Evolutionary conservation across 2,797 vertebrate genomes (phyloP), one percentile per base, ranked within the genome.

Genomic region (Hybognathus amarus): DNA sequence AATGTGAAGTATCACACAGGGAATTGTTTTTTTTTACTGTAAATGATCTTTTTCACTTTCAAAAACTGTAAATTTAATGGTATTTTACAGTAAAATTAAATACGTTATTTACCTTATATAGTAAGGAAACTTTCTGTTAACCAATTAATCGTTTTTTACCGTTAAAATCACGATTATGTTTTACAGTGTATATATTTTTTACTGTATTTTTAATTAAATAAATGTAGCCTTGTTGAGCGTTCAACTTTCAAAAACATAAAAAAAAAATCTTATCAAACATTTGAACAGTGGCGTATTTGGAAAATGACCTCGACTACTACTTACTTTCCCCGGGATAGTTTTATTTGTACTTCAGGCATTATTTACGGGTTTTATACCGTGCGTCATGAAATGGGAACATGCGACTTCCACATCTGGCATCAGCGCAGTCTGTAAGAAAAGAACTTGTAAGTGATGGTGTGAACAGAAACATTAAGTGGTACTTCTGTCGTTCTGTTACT

Each of bases 381-480:
- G 33, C 20, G 2, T 47, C 24, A 30, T 52, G 12, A 73, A 74
- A 47, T 50, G 6, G 17, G 15, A 63, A 63, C 18, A 47, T 5
- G 2, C 17, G 17, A 30, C 59, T 40, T 38, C 4, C 2, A 74
- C 70, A 54, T 66, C 56, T 64, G 69, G 56, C 24, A 47, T 45
- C 13, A n/a, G 27, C 4, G 10, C 6, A 13, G 33, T 50, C 45
- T 40, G 7, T 27, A 75, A 33, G 33, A 66, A 52, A 33, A 27
- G 9, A 75, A 59, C 24, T 68, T 68, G 10, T 24, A 76, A 77
- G 61, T 77, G 52, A 47, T 78, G 75, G 75, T 83, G 74, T 83
- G 74, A 71, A 50, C 75, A 77, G 22, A 30, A 83, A 47, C 9
- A 12, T 77, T 47, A 71, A 78, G 82, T 83, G 66, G 6, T 20